Base-by-base conservation (phyloP, 1,140 invertebrate genomes). In the Agrypnia vestita region DNA sequence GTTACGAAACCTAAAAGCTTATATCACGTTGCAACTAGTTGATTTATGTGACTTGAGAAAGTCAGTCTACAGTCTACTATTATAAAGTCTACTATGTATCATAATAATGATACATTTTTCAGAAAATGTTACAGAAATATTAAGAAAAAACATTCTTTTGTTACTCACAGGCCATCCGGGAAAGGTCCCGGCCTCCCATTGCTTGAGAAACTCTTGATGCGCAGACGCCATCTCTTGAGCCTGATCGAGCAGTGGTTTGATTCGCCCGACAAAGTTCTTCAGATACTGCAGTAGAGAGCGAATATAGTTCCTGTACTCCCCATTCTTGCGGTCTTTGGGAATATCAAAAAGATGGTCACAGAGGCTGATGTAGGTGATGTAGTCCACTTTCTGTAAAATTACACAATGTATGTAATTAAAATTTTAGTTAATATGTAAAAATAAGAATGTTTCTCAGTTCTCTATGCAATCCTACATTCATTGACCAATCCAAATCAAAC, bases 301-400 rank as follows among this genome's bases (percentile, higher is more conserved):
- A 10, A 99, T 88, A 86, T 99, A 99, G 86, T 94, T 94, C 82
- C 94, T 93, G 88, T 99, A 99, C 84, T 98, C 96, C 17, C 95
- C 94, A 86, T 96, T 97, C 87, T 99, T 99, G 35, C 94, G 93
- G 80, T 99, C 98, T 86, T 96, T 96, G 0, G 97, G 95, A 85
- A 99, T 97, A 84, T 99, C 98, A 90, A 96, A 98, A 3, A 99
- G 90, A 86, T 97, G 96, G 87, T 99, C 98, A 87, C 99, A 99
- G 64, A 94, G 95, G 64, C 94, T 94, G 46, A 99, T 86, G 87
- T 99, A 99, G 0, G 94, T 95, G 21, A 99, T 97, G 86, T 99
- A 99, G 88, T 99, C 98, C 17, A 97, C 93, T 92, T 97, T 98
- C 92, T 96, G 88, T 82, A 93, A 92, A 17, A 83, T 85, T 84